These are phyloP conservation scores for Elymnias hypermnestra DNA, from an alignment of 1,140 invertebrate species.

Conservation along the genomic window DNA sequence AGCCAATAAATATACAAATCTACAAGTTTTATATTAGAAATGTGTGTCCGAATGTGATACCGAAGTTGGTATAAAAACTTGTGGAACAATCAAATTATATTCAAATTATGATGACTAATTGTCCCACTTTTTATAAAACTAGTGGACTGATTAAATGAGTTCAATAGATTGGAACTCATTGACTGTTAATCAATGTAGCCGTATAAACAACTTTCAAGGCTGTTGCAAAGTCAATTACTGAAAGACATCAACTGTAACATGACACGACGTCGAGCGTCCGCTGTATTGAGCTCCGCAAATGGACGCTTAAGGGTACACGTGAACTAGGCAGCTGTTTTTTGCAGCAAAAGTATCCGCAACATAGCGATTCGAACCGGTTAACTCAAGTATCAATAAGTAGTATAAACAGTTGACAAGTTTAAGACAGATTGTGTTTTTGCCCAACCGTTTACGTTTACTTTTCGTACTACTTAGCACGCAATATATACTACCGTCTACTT, in stretches of 20 bases:
- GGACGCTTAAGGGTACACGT: background rate
- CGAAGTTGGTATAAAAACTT: too few species aligned
- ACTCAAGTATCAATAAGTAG: too few species aligned
- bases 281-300: background rate
- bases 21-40: too few species aligned
- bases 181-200: conserved; percentile 11
- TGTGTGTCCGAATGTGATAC: too few species aligned
- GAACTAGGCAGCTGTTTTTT: background rate
- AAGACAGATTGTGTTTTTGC: too few species aligned
- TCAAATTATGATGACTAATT: background rate
- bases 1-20: too few species aligned
- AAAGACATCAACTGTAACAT: conserved; percentile 12
- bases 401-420: too few species aligned
- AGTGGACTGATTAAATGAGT: background rate
- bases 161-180: conserved; percentile 8
- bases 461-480: too few species aligned
- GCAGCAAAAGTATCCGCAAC: too few species aligned
- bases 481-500: too few species aligned
- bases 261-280: conserved; percentile 6
- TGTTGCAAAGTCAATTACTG: conserved; percentile 14
- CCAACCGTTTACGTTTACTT: too few species aligned
- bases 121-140: background rate
- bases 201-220: conserved; percentile 18
- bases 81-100: background rate
- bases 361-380: too few species aligned